A percentile compares a stretch with the other conserved stretches of the same genome.
phyloP scores from a whole-genome alignment of 2,797 vertebrate species.

The Poecilia gillii region DNA sequence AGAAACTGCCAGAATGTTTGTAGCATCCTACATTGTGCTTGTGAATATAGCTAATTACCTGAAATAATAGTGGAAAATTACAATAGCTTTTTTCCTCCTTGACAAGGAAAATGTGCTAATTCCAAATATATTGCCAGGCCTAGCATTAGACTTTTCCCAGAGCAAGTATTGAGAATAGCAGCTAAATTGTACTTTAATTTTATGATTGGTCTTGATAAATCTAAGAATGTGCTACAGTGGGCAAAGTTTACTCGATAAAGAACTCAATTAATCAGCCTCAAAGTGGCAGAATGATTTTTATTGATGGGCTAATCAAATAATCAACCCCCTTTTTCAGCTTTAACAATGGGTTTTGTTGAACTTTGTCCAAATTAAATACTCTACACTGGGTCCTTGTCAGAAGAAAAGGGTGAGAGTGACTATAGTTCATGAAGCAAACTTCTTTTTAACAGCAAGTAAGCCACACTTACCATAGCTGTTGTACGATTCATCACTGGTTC shows the following conservation, averaged over 20 bases:
- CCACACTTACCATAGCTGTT: slow-evolving; percentile 92
- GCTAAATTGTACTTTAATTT: background rate
- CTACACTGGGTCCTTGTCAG: background rate
- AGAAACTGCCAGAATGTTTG: slow-evolving; percentile 29
- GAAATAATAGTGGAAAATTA: slow-evolving; percentile 14
- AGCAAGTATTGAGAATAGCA: background rate
- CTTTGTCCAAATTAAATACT: slow-evolving; percentile 11
- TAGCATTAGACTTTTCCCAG: background rate
- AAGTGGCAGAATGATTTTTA: slow-evolving; percentile 4
- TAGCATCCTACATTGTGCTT: background rate
- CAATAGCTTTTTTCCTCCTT: background rate
- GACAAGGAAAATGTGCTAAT: slow-evolving; percentile 1
- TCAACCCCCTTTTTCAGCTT: slow-evolving; percentile 2
- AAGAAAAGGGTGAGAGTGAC: slow-evolving; percentile 7
- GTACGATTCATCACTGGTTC: slow-evolving; percentile 91
- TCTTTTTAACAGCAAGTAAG: slow-evolving; percentile 8
- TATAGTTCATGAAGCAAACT: background rate
- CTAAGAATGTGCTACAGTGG: background rate
- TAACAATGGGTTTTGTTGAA: background rate
- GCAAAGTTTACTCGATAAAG: background rate
- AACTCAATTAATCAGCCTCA: slow-evolving; percentile 5
- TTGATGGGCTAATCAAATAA: slow-evolving; percentile 17
- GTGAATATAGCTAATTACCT: slow-evolving; percentile 29
- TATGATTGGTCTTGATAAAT: background rate
- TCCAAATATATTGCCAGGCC: background rate